Percentiles rank a stretch among this genome's conserved stretches.
These are phyloP conservation scores for Protophormia terraenovae DNA, from an alignment of 2,888 invertebrate genomes.

Conservation along the genomic window DNA sequence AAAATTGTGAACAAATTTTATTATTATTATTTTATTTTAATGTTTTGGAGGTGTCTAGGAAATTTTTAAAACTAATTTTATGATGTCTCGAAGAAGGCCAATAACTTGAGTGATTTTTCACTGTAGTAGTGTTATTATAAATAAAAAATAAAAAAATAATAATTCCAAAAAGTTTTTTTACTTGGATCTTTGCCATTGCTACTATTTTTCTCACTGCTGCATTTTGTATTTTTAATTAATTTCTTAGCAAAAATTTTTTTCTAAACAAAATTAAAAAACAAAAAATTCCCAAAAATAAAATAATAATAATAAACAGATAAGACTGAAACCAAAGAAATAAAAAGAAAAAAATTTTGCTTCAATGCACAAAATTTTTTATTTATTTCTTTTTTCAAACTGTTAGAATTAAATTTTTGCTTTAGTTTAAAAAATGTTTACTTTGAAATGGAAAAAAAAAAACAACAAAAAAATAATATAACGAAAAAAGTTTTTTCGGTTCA, in stretches of 20 bases:
- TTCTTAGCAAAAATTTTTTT: neutral
- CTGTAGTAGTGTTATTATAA: too few relatives aligned
- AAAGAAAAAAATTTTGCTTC: slow-evolving; percentile 9
- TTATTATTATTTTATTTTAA: too few relatives aligned
- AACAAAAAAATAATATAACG: slow-evolving; percentile 13
- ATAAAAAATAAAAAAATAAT: too few relatives aligned
- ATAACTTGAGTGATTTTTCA: too few relatives aligned
- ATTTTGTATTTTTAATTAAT: neutral
- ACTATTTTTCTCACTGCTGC: neutral
- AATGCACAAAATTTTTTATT: neutral
- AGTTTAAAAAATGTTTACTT: slow-evolving; percentile 15
- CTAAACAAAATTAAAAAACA: neutral
- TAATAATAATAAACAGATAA: slow-evolving; percentile 9
- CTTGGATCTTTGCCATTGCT: neutral
- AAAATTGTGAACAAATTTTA: too few relatives aligned
- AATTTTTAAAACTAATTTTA: too few relatives aligned
- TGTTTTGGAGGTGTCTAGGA: too few relatives aligned
- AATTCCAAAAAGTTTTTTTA: too few relatives aligned
- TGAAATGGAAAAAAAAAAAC: slow-evolving; percentile 18
- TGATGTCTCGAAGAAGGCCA: too few relatives aligned
- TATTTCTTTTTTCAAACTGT: slow-evolving; percentile 1
- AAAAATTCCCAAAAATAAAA: neutral
- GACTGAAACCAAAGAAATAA: neutral
- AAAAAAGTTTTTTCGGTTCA: slow-evolving; percentile 39
- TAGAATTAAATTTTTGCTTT: slow-evolving; percentile 20